Percentiles rank a stretch among this genome's conserved stretches.
These are phyloP conservation scores for Drosophila watanabei DNA, from an alignment of 1,140 invertebrate genomes.

Conservation along the genomic window DNA sequence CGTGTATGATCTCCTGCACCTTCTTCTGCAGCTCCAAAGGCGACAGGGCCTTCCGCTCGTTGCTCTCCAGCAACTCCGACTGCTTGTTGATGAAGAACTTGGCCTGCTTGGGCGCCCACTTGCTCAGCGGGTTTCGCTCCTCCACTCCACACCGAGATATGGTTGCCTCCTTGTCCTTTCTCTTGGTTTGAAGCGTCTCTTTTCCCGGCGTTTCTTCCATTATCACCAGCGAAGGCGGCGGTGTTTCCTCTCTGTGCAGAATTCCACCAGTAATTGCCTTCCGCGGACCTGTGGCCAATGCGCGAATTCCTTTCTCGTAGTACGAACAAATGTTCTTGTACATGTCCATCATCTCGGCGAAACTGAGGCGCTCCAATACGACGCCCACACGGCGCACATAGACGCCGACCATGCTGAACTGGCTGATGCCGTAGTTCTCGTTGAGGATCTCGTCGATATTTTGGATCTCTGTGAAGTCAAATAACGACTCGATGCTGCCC, in stretches of 20 bases:
- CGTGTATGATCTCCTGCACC: conserved; percentile 91
- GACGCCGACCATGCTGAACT: conserved; percentile 88
- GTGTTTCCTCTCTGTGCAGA: conserved; percentile 43
- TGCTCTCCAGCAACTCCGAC: conserved; percentile 92
- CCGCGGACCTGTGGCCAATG: conserved; percentile 56
- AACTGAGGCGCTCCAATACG: conserved; percentile 93
- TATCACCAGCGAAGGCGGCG: conserved; percentile 1
- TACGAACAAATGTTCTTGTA: conserved; percentile 89
- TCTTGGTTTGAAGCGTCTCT: conserved; percentile 2
- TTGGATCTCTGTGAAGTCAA: conserved; percentile 89
- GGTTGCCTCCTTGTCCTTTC: conserved; percentile 3
- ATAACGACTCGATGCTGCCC: conserved; percentile 88
- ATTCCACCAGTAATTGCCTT: conserved; percentile 61
- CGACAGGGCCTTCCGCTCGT: conserved; percentile 92
- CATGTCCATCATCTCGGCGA: conserved; percentile 91
- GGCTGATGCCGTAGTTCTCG: conserved; percentile 84
- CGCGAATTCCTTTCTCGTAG: conserved; percentile 86
- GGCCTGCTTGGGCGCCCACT: conserved; percentile 94
- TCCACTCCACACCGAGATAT: conserved; percentile 1
- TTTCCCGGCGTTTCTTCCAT: conserved; percentile 1
- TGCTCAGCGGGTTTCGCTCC: conserved; percentile 85
- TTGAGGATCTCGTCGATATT: conserved; percentile 75
- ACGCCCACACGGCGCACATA: conserved; percentile 93
- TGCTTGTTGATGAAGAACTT: conserved; percentile 95
- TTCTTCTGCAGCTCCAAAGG: conserved; percentile 91